A percentile compares a stretch with the other conserved stretches of the same genome.
Evolutionary conservation across 1,140 invertebrate genomes (phyloP).

Genomic region (Eulimnadia texana): DNA sequence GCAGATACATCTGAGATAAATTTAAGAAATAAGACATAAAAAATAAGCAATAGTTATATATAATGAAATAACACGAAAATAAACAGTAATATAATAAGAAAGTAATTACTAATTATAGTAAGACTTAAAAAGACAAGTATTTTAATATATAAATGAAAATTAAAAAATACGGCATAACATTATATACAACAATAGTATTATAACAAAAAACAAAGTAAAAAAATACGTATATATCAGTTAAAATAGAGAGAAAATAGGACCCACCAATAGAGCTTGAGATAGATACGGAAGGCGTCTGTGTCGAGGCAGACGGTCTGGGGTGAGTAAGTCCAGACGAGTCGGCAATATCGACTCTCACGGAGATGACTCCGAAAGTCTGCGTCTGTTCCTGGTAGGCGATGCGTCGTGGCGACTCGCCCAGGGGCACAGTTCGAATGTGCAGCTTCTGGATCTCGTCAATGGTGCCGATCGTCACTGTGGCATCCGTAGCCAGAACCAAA

Average conservation of each 20-base stretch:
- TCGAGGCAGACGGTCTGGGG: conserved; percentile 59
- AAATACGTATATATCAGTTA: too few species aligned
- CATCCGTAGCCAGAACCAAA: conserved; percentile 85
- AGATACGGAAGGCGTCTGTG: conserved; percentile 44
- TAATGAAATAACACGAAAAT: too few species aligned
- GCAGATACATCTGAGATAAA: too few species aligned
- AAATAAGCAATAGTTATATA: too few species aligned
- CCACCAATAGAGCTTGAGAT: conserved; percentile 28
- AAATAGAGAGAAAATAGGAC: neutral
- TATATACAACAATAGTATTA: too few species aligned
- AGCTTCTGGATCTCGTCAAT: conserved; percentile 98
- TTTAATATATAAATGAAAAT: too few species aligned
- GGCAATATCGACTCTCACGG: conserved; percentile 71
- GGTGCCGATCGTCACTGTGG: conserved; percentile 86
- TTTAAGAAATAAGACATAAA: too few species aligned
- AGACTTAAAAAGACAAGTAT: too few species aligned
- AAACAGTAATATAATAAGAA: too few species aligned
- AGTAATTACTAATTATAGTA: too few species aligned
- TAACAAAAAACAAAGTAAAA: too few species aligned
- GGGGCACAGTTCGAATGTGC: conserved; percentile 85
- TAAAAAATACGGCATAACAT: too few species aligned
- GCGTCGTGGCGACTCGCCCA: conserved; percentile 82
- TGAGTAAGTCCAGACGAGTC: conserved; percentile 48
- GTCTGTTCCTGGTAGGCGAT: conserved; percentile 91
- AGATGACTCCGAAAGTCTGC: conserved; percentile 88